Conservation (phyloP, 2,113 vertebrate genomes). For the Scytalopus superciliaris region DNA sequence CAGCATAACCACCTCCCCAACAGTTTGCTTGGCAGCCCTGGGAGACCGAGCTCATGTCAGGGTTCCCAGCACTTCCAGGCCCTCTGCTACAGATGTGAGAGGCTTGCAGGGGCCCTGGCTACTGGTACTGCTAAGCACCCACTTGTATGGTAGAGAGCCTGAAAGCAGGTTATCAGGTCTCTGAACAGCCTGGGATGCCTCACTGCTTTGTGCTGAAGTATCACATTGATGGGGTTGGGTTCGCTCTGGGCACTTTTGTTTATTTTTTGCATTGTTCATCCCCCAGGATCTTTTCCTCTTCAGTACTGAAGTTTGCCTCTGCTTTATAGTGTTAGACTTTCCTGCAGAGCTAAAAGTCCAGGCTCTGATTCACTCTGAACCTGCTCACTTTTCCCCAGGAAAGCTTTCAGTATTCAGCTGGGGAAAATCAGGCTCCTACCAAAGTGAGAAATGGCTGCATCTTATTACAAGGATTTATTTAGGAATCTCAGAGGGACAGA, state of each 20-base stretch:
- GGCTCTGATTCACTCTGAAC: not conserved
- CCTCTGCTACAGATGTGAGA: not conserved
- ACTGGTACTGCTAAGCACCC: not conserved
- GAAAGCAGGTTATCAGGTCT: not conserved
- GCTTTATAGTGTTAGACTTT: not conserved
- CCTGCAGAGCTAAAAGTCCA: not conserved
- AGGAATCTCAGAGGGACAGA: not conserved
- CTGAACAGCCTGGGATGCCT: not conserved
- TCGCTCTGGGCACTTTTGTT: not conserved
- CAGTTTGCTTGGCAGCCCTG: slow-evolving; percentile 27
- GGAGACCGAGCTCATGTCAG: not conserved
- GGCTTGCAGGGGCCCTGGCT: not conserved
- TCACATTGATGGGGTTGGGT: accelerated
- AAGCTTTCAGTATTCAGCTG: not conserved
- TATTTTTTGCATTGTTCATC: not conserved
- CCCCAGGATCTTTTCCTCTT: not conserved
- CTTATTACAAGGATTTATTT: not conserved
- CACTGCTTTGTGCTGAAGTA: not conserved
- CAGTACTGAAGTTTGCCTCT: not conserved
- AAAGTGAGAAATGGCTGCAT: not conserved
- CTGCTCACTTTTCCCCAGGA: not conserved
- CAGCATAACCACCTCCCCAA: not conserved
- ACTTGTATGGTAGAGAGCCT: not conserved
- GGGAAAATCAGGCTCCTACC: not conserved
- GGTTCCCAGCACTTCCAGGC: not conserved